Evolutionary conservation across 2,888 invertebrate genomes (phyloP), one percentile per base, ranked within the genome.

Genomic region (Parelbella ahira): DNA sequence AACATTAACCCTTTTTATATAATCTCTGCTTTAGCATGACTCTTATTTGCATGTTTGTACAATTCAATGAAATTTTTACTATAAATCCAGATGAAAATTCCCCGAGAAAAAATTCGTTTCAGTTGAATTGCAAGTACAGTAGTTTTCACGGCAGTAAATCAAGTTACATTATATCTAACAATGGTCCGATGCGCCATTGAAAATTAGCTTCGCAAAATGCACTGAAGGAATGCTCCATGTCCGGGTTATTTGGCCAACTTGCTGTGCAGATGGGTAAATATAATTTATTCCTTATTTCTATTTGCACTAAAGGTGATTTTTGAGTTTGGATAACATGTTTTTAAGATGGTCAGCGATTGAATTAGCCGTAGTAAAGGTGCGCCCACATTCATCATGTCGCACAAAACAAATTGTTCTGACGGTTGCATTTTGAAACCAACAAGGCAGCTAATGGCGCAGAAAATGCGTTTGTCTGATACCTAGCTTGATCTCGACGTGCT

Each of bases 371-470:
- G 33, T 28, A 34, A 45, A 45, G 30, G 39, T 28, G 45, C 37
- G 37, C 42, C 38, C 45, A 43, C 45, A 48, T 48, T 43, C 41
- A 39, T 45, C 48, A 48, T 45, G 48, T 43, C 45, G n/a, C 24
- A 32, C 33, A 24, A 36, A 39, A 44, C 48, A 33, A 48, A 45
- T 38, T 27, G 43, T 34, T 37, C 20, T 15, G 45, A 32, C 43
- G 24, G 30, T 32, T 39, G 39, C 32, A 32, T 39, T 48, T 45
- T 43, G 45, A 48, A 45, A 38, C 36, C 25, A 45, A 48, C 45
- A 45, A 39, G 38, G 28, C 27, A 19, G 11, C 45, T 39, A 45
- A 39, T 43, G 36, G 39, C 19, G 18, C n/a, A 9, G 37, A 43
- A 37, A 45, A 45, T 45, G 45, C 45, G 44, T 43, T 43, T 38